phyloP scores from a whole-genome alignment of 1,140 invertebrate species.

The Phthorimaea operculella region DNA sequence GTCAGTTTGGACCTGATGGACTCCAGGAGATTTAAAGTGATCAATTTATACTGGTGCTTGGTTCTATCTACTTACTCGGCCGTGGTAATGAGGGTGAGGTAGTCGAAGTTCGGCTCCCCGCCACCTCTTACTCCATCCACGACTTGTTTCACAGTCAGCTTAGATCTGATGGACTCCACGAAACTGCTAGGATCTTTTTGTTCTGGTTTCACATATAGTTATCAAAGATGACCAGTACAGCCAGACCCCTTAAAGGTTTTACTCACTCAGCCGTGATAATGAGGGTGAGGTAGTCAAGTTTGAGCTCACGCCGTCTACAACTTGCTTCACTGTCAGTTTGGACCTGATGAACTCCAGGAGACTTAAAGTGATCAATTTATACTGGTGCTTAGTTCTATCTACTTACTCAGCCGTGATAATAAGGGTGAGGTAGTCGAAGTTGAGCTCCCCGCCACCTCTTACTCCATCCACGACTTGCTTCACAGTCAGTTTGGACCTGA shows the following conservation, averaged over 20 bases:
- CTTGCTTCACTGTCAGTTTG: conserved; percentile 85
- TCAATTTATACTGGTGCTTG: too few species aligned
- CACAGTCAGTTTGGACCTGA: conserved; percentile 83
- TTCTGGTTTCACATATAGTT: too few species aligned
- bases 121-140: too few species aligned
- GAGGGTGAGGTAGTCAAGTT: conserved; percentile 83
- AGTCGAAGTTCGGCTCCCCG: conserved; percentile 88
- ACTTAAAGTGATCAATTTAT: too few species aligned
- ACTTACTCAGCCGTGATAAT: conserved; percentile 84
- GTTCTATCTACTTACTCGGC: conserved; percentile 84
- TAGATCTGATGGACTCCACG: conserved; percentile 78
- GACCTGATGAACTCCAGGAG: conserved; percentile 81
- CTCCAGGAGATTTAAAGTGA: conserved; percentile 76
- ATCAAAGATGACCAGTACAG: too few species aligned
- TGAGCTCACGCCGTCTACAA: conserved; percentile 85
- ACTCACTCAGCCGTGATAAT: conserved; percentile 84
- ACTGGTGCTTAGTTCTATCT: too few species aligned
- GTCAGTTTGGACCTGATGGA: conserved; percentile 83
- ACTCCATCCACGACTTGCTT: conserved; percentile 88
- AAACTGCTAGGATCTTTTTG: too few species aligned
- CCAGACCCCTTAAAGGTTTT: background rate
- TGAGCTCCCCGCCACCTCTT: conserved; percentile 78
- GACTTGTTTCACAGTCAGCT: conserved; percentile 86
- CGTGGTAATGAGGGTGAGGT: conserved; percentile 79
- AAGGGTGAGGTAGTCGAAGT: conserved; percentile 84